A percentile compares a stretch with the other conserved stretches of the same genome.
Evolutionary conservation across 2,888 invertebrate genomes (phyloP).

Genomic region (Nymphalis c-album): DNA sequence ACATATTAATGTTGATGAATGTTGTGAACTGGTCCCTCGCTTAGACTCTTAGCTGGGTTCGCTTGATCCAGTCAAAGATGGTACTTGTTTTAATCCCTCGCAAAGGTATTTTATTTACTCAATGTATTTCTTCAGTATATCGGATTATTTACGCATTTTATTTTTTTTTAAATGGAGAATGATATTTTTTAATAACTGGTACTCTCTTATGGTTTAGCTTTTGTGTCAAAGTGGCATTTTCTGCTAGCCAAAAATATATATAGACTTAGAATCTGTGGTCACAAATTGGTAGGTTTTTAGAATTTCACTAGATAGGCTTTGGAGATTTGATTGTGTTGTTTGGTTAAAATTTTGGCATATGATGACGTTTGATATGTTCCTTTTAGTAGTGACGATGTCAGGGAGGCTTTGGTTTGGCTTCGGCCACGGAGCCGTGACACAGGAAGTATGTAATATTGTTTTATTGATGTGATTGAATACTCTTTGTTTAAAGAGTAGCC

Average conservation of each 20-base stretch:
- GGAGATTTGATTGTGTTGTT: slow-evolving; percentile 11
- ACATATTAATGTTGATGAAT: slow-evolving; percentile 6
- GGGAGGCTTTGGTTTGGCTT: neutral
- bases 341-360: slow-evolving; percentile 15
- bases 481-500: neutral
- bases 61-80: slow-evolving; percentile 36
- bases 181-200: slow-evolving; percentile 35
- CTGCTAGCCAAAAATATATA: slow-evolving; percentile 37
- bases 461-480: slow-evolving; percentile 3
- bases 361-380: slow-evolving; percentile 22
- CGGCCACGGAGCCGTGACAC: no score
- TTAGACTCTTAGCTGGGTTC: slow-evolving; percentile 39
- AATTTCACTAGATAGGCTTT: slow-evolving; percentile 1
- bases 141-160: slow-evolving; percentile 47
- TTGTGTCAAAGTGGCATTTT: slow-evolving; percentile 40
- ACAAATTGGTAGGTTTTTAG: slow-evolving; percentile 32
- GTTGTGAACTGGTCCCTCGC: slow-evolving; percentile 6
- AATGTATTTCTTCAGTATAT: slow-evolving; percentile 52
- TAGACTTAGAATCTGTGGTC: slow-evolving; percentile 34
- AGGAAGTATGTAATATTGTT: neutral
- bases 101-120: slow-evolving; percentile 64
- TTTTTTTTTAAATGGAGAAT: slow-evolving; percentile 27
- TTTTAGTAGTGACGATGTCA: slow-evolving; percentile 10
- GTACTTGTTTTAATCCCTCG: slow-evolving; percentile 51
- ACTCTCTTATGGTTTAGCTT: slow-evolving; percentile 37